A percentile compares a stretch with the other conserved stretches of the same genome.
These are phyloP conservation scores for Stenodema calcarata DNA, from an alignment of 2,888 invertebrate species.

Conservation along the genomic window DNA sequence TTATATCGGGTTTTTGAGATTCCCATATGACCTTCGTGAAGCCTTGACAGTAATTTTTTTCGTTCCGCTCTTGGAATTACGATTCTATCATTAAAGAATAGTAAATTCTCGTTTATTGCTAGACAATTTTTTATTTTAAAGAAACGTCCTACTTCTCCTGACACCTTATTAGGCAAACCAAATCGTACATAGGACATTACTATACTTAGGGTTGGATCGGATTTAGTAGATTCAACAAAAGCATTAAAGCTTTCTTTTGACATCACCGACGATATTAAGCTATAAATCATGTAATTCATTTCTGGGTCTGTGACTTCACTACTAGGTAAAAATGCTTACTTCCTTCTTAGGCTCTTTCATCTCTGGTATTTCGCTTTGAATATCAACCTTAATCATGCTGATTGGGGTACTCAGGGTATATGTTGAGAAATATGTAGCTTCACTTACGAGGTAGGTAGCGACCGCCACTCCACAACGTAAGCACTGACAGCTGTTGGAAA, in stretches of 20 bases:
- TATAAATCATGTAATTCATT: background rate
- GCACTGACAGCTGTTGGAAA: too few species aligned
- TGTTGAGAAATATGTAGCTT: too few species aligned
- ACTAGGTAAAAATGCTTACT: background rate
- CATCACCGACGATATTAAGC: background rate
- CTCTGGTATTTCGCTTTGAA: too few species aligned
- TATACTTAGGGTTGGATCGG: background rate
- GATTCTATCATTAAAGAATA: background rate
- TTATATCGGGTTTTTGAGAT: background rate
- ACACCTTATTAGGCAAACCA: background rate
- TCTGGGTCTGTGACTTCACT: background rate
- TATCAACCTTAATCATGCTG: too few species aligned
- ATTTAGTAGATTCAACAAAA: background rate
- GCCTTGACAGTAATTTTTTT: background rate
- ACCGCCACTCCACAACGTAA: too few species aligned
- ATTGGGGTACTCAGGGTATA: too few species aligned
- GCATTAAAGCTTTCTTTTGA: background rate
- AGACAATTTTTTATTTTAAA: background rate
- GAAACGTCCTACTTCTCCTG: background rate
- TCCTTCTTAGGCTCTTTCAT: too few species aligned
- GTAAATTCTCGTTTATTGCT: background rate
- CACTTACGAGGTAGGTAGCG: too few species aligned
- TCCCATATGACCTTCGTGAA: background rate
- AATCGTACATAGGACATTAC: background rate
- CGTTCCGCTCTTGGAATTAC: background rate